Evolutionary conservation across 2,888 invertebrate genomes (phyloP).

Genomic region (Platycnemis pennipes): DNA sequence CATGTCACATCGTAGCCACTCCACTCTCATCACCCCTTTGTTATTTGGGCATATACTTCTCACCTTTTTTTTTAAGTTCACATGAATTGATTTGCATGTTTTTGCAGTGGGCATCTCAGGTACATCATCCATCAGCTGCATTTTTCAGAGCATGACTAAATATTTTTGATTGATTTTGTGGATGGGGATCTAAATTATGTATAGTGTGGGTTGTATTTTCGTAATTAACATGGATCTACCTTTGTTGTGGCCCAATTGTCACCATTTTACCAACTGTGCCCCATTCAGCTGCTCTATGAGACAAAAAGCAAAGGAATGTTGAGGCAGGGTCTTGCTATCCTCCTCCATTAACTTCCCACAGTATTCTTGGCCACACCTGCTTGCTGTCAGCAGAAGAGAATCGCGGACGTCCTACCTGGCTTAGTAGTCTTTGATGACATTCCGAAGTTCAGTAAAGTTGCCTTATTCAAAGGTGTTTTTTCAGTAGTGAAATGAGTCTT

Average conservation of each 20-base stretch:
- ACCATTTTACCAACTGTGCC: slow-evolving; percentile 48
- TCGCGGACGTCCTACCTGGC: slow-evolving; percentile 58
- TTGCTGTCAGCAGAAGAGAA: slow-evolving; percentile 61
- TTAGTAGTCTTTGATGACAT: slow-evolving; percentile 71
- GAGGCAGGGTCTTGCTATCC: slow-evolving; percentile 20
- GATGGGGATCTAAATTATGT: slow-evolving; percentile 46
- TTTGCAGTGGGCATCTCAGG: slow-evolving; percentile 67
- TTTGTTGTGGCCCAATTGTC: slow-evolving; percentile 35
- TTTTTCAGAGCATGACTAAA: slow-evolving; percentile 52
- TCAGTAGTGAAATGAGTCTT: slow-evolving; percentile 69
- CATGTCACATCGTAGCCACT: slow-evolving; percentile 41
- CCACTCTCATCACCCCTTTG: slow-evolving; percentile 46
- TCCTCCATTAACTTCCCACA: slow-evolving; percentile 34
- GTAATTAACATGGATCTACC: slow-evolving; percentile 18
- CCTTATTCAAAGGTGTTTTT: slow-evolving; percentile 72
- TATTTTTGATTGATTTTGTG: slow-evolving; percentile 43
- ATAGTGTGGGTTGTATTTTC: slow-evolving; percentile 51
- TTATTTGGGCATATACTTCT: slow-evolving; percentile 33
- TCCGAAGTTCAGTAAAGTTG: slow-evolving; percentile 73
- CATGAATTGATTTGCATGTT: slow-evolving; percentile 33
- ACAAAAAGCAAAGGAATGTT: background rate
- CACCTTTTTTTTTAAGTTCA: background rate
- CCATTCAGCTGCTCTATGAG: slow-evolving; percentile 40
- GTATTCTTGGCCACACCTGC: slow-evolving; percentile 53
- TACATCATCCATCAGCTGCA: slow-evolving; percentile 65